Conservation (phyloP, 64 coral and sea anemone species). For the Pocillopora damicornis region DNA sequence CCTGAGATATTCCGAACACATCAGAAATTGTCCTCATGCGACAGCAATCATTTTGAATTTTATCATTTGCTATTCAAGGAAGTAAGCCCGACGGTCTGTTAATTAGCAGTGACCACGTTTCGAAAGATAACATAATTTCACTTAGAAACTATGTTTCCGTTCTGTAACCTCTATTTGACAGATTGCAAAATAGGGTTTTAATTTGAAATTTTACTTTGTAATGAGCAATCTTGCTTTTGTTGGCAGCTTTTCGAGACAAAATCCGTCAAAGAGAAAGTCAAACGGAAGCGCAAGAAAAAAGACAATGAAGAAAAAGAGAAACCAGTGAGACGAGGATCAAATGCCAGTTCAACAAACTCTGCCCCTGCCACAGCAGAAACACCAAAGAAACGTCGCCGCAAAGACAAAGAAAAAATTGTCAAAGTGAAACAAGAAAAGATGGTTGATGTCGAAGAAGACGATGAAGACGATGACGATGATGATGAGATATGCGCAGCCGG, state of each 20-base stretch:
- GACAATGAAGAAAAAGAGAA: constrained; percentile 62
- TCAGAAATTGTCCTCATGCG: no score
- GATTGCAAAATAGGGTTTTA: neutral
- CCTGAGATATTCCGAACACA: no score
- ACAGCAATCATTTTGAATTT: no score
- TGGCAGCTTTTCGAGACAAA: constrained; percentile 65
- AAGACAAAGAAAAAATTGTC: constrained; percentile 30
- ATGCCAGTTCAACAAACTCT: constrained; percentile 1
- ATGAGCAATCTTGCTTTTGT: neutral
- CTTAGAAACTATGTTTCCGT: neutral
- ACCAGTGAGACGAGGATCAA: constrained; percentile 15
- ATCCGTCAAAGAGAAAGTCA: constrained; percentile 60
- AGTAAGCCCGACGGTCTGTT: neutral
- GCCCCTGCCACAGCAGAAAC: constrained; percentile 2
- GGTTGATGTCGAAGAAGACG: constrained; percentile 75
- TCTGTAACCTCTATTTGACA: neutral
- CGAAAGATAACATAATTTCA: no score
- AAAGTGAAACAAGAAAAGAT: constrained; percentile 64
- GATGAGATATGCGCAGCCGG: constrained; percentile 81
- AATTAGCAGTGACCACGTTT: no score
- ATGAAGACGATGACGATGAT: constrained; percentile 79
- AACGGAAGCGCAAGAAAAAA: constrained; percentile 78
- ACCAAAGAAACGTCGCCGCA: constrained; percentile 57
- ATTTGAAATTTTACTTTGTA: neutral
- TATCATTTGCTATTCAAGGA: no score